These are phyloP conservation scores for Centrocercus urophasianus DNA, from an alignment of 2,113 vertebrate species.

Conservation along the genomic window DNA sequence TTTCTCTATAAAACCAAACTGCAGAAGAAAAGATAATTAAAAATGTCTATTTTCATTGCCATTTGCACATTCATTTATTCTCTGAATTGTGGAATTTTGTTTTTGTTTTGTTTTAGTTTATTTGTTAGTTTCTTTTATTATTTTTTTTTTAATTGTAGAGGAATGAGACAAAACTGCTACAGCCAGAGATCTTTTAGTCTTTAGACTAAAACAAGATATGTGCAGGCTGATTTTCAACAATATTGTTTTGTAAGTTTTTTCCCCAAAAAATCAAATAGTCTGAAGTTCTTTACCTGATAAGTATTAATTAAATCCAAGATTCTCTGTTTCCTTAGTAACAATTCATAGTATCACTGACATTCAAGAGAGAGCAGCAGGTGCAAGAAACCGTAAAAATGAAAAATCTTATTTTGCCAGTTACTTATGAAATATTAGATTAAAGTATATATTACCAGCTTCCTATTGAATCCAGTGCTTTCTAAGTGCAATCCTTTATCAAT, in stretches of 20 bases:
- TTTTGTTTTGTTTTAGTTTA: neutral
- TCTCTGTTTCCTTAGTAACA: slow-evolving; percentile 63
- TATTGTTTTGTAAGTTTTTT: neutral
- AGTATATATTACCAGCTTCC: neutral
- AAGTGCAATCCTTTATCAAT: neutral
- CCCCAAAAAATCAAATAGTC: neutral
- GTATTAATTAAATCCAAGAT: slow-evolving; percentile 41
- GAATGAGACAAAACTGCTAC: neutral
- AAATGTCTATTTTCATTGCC: neutral
- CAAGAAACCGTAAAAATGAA: slow-evolving; percentile 42
- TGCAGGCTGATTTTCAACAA: neutral
- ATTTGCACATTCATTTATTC: neutral
- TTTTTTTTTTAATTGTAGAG: neutral
- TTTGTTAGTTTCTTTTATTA: neutral
- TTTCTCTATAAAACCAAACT: neutral
- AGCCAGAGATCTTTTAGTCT: neutral
- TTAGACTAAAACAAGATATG: neutral
- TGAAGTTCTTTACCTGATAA: slow-evolving; percentile 27
- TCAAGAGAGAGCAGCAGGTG: slow-evolving; percentile 24
- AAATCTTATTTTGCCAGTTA: slow-evolving; percentile 28
- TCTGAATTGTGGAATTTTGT: neutral
- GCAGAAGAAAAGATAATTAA: neutral
- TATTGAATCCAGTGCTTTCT: neutral
- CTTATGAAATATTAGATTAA: slow-evolving; percentile 26
- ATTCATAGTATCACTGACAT: slow-evolving; percentile 8